A percentile compares a stretch with the other conserved stretches of the same genome.
phyloP scores from a whole-genome alignment of 2,888 invertebrate species.

The Polymixis flavicincta region DNA sequence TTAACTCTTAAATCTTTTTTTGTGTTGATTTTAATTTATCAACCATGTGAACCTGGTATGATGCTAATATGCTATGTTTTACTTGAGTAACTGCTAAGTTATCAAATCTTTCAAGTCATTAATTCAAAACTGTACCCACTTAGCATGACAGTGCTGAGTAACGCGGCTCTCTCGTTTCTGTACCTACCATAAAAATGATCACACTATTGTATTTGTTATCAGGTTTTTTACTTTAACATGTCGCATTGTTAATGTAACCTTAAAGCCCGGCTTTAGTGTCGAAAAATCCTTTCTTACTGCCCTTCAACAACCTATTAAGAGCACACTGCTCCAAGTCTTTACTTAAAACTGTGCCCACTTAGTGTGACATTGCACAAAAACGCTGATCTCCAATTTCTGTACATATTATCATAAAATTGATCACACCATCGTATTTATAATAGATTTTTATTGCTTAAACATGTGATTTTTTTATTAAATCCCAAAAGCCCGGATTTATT shows the following conservation, averaged over 20 bases:
- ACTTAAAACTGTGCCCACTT: not conserved
- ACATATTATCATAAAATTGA: conserved; percentile 45
- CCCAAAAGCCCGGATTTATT: not conserved
- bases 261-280: not conserved
- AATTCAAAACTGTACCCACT: too few species aligned
- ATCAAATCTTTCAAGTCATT: too few species aligned
- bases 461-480: not conserved
- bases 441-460: not conserved
- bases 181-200: too few species aligned
- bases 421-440: not conserved
- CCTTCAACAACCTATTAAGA: not conserved
- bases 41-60: too few species aligned
- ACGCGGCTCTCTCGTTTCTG: too few species aligned
- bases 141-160: too few species aligned
- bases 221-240: not conserved
- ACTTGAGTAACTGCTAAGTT: too few species aligned
- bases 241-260: not conserved
- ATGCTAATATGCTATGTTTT: too few species aligned
- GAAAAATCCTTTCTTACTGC: not conserved
- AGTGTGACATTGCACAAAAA: conserved; percentile 6
- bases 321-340: too few species aligned
- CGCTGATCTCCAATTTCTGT: conserved; percentile 16
- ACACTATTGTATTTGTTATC: not conserved
- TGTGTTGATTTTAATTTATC: not conserved
- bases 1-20: not conserved